A percentile compares a stretch with the other conserved stretches of the same genome.
Evolutionary conservation across 1,140 invertebrate species (phyloP).

Genomic region (Drosophila burlai): DNA sequence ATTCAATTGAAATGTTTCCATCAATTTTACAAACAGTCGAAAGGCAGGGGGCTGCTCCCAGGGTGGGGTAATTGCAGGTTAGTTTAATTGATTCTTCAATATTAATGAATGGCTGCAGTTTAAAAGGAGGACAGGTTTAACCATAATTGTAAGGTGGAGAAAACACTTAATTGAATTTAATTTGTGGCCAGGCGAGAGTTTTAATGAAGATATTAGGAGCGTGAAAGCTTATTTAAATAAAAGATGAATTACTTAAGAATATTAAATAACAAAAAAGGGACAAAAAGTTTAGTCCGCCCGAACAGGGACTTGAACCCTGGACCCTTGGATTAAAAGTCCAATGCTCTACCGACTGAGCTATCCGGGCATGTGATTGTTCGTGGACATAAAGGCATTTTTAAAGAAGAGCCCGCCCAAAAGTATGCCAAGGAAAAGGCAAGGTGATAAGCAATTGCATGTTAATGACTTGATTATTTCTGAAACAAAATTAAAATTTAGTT

Average conservation of each 20-base stretch:
- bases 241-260: neutral
- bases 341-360: conserved; percentile 93
- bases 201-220: neutral
- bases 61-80: conserved; percentile 33
- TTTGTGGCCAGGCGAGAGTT: neutral
- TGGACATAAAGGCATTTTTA: neutral
- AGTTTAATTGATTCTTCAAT: conserved; percentile 27
- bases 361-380: conserved; percentile 86
- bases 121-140: conserved; percentile 1
- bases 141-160: conserved; percentile 14
- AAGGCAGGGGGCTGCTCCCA: neutral
- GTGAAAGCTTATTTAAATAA: neutral
- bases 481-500: neutral
- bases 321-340: conserved; percentile 93
- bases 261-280: neutral
- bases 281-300: conserved; percentile 86
- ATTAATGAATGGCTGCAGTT: conserved; percentile 26
- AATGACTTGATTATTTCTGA: neutral
- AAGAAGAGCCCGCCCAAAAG: neutral
- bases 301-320: conserved; percentile 93
- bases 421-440: neutral
- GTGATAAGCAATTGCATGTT: neutral
- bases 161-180: neutral
- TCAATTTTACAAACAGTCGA: conserved; percentile 33
- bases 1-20: conserved; percentile 69